Evolutionary conservation across 2,888 invertebrate species (phyloP).

Genomic region (Sesamia inferens): DNA sequence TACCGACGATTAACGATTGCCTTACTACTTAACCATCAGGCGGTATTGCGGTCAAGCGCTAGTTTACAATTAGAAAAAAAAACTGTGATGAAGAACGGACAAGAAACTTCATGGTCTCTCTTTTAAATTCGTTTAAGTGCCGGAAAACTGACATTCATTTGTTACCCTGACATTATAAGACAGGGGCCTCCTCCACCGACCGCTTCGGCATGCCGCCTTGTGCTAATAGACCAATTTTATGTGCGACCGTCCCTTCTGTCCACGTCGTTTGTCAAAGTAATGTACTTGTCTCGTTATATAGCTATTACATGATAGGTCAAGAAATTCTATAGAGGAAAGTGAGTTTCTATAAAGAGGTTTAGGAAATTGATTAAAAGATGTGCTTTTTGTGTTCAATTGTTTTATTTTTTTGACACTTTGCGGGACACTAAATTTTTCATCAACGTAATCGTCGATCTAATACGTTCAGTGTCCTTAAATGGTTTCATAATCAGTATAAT

Average conservation of each 20-base stretch:
- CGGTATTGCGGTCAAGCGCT: too few relatives aligned
- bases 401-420: too few relatives aligned
- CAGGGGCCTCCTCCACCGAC: background rate
- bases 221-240: constrained; percentile 27
- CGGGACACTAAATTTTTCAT: too few relatives aligned
- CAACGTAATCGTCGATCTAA: too few relatives aligned
- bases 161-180: constrained; percentile 4
- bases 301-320: background rate
- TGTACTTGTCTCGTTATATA: constrained; percentile 16
- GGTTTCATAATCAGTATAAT: too few relatives aligned
- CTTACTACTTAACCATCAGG: too few relatives aligned
- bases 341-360: background rate
- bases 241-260: constrained; percentile 8
- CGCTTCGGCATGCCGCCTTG: constrained; percentile 12
- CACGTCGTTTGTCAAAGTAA: constrained; percentile 46
- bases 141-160: constrained; percentile 1
- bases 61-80: too few relatives aligned
- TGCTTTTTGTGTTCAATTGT: too few relatives aligned
- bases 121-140: background rate
- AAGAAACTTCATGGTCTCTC: background rate
- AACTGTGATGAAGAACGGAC: background rate
- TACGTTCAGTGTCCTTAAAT: too few relatives aligned
- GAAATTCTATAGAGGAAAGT: background rate
- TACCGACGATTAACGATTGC: too few relatives aligned
- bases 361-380: background rate